Base-by-base conservation (phyloP, 2,797 vertebrate species). In the Phrynocephalus guinanensis region DNA sequence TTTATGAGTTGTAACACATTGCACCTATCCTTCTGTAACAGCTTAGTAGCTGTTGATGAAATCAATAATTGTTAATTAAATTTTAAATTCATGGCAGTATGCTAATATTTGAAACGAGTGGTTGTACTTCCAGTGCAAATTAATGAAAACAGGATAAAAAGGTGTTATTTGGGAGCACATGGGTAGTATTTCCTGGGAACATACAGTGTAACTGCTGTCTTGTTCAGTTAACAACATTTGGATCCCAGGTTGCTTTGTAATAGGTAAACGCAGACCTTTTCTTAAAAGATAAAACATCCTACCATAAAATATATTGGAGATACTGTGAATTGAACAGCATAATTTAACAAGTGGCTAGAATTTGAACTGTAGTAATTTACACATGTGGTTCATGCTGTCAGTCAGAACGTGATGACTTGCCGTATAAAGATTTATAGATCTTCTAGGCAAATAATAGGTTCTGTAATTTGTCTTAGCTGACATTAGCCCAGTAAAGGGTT, bases 11-110 rank as follows among this genome's bases (percentile, higher is more conserved):
- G 50, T 68, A 73, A 85, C 89, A 82, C 10, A 30, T 63, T 22
- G 26, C 48, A 76, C 48, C 26, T 75, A 0, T 63, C 26, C 52
- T 78, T 20, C 90, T 79, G 92, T 44, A 44, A 81, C 85, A 86
- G 38, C 18, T 79, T 84, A 44, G 24, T 44, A 56, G 44, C 1
- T 79, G 18, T 77, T 90, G 91, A 89, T 91, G 68, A 76, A 82
- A 84, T 88, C 30, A 24, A 79, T 1, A 86, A 38, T 70, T 38
- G 56, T 79, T 91, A 92, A 68, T 84, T 87, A 18, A 20, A 85
- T 33, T 83, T 48, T 71, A 48, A 73, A 90, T 77, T 44, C 71
- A 70, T 87, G 87, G 67, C 87, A 86, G 79, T 44, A 24, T 90
- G 11, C 60, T 87, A 84, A 60, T 67, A 75, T 83, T 89, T 78